Base-by-base conservation (phyloP, 2,888 invertebrate genomes). In the Philereme transversata region DNA sequence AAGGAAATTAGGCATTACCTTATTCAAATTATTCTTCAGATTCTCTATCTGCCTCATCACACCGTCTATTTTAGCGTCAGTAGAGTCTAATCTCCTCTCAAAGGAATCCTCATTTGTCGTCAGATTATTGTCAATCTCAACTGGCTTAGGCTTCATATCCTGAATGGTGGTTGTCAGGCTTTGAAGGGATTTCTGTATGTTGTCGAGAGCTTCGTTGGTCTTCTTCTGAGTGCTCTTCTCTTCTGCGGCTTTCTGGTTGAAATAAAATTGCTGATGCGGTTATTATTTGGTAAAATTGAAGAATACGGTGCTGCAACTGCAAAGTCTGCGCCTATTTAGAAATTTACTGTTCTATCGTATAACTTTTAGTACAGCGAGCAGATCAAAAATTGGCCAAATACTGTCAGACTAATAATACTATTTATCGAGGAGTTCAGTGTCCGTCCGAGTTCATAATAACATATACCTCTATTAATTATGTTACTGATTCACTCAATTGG, bases 171-270 rank as follows among this genome's bases (percentile, higher is more conserved):
- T 64, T 0, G 84, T 80, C 5, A 90, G 71, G 1, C 80, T 56
- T 51, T 83, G 81, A 11, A 91, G 67, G 4, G 85, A 82, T 51
- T 85, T 85, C 70, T 89, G 85, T 52, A 92, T 90, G 11, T 78
- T 82, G 34, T 84, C 86, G 36, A 95, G 84, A 3, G 93, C 90
- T 62, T 94, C 95, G 52, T 93, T 91, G 0, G 94, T 94, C 76
- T 95, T 95, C 73, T 94, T 94, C 67, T 94, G 90, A 52, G 94
- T 94, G 46, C 90, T 88, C 66, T 94, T 93, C 73, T 95, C 95
- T 59, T 94, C 87, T 78, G 95, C 95, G 73, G 95, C 95, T 82
- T 93, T 95, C 94, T 95, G 75, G 51, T 63, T 59, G 55, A 60
- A 67, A 64, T 52, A 51, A 63, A 63, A 63, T 63, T 59, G 63